Evolutionary conservation across 2,797 vertebrate genomes (phyloP).

Genomic region (Periophthalmus magnuspinnatus): DNA sequence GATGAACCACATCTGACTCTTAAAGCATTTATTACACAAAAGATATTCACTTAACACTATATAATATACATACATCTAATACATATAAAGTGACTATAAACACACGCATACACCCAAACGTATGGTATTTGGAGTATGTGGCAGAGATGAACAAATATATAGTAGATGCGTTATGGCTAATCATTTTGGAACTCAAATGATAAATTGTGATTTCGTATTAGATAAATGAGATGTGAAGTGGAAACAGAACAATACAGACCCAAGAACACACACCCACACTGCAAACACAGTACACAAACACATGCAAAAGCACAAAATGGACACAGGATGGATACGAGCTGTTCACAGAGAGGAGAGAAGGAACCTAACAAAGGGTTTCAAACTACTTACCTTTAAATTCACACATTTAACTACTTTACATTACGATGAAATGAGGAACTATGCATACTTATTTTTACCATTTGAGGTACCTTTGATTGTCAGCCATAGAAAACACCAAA

Average conservation of each 20-base stretch:
- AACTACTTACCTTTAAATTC: slow-evolving; percentile 52
- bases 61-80: not conserved
- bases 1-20: too few relatives aligned
- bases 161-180: slow-evolving; percentile 5
- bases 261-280: slow-evolving; percentile 19
- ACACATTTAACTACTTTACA: not conserved
- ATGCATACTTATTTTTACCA: not conserved
- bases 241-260: slow-evolving; percentile 16
- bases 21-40: too few relatives aligned
- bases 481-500: too few relatives aligned
- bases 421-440: not conserved
- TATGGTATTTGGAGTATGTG: slow-evolving; percentile 14
- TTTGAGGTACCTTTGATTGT: not conserved
- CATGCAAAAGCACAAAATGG: slow-evolving; percentile 45
- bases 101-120: slow-evolving; percentile 18
- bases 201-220: not conserved
- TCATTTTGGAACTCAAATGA: slow-evolving; percentile 5
- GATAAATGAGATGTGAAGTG: slow-evolving; percentile 24
- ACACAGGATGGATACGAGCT: slow-evolving; percentile 32
- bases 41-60: not conserved
- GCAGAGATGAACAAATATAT: slow-evolving; percentile 8
- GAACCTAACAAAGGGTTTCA: slow-evolving; percentile 22
- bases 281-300: slow-evolving; percentile 5
- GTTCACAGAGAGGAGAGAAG: slow-evolving; percentile 35
- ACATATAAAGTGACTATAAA: slow-evolving; percentile 21